These are phyloP conservation scores for Oryzias celebensis DNA, from an alignment of 2,113 vertebrate genomes.

Conservation along the genomic window DNA sequence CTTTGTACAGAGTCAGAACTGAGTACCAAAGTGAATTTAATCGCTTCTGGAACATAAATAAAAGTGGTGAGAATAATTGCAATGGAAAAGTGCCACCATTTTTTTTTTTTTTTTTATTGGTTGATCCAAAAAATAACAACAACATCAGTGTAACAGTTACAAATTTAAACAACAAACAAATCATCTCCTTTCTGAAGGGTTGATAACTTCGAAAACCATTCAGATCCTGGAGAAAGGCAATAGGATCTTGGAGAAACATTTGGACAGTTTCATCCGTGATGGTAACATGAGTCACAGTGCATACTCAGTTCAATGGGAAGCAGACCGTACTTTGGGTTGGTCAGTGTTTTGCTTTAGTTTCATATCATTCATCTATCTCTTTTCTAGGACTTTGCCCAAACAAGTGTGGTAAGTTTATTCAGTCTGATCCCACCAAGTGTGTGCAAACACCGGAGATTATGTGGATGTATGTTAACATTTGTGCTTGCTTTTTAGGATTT, in stretches of 20 bases:
- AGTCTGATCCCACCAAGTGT: slow-evolving; percentile 1
- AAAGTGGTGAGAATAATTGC: slow-evolving; percentile 36
- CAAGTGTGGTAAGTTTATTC: slow-evolving; percentile 69
- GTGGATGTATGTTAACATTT: slow-evolving; percentile 12
- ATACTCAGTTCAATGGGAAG: slow-evolving; percentile 11
- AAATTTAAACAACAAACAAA: neutral
- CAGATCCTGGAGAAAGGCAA: slow-evolving; percentile 68
- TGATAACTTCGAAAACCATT: slow-evolving; percentile 49
- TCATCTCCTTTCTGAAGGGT: slow-evolving; percentile 32
- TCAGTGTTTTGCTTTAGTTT: slow-evolving; percentile 9
- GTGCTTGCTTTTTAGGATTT: slow-evolving; percentile 53
- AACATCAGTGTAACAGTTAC: neutral
- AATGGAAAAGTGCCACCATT: too few species aligned
- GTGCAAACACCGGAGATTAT: slow-evolving; percentile 13
- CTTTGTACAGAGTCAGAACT: slow-evolving; percentile 69
- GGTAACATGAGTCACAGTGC: slow-evolving; percentile 42
- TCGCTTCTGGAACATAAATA: slow-evolving; percentile 11
- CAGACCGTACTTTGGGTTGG: slow-evolving; percentile 9
- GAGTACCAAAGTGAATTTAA: slow-evolving; percentile 76
- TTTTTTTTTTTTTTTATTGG: too few species aligned
- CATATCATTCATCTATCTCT: slow-evolving; percentile 22
- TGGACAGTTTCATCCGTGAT: slow-evolving; percentile 59
- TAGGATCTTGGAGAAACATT: slow-evolving; percentile 69
- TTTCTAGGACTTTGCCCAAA: slow-evolving; percentile 76
- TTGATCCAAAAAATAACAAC: too few species aligned